These are phyloP conservation scores for Polyergus mexicanus DNA, from an alignment of 1,140 invertebrate genomes.

Conservation along the genomic window DNA sequence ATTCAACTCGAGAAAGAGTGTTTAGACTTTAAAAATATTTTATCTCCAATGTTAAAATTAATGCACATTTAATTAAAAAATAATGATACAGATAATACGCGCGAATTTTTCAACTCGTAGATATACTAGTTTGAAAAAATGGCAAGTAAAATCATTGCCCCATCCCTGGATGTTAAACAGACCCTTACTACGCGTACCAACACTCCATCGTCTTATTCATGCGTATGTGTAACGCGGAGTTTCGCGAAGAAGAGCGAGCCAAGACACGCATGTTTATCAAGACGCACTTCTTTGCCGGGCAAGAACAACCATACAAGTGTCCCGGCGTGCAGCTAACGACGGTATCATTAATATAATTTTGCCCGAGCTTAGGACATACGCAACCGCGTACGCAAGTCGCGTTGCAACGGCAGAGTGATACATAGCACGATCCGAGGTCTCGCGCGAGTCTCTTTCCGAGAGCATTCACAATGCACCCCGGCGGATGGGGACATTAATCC, in stretches of 20 bases:
- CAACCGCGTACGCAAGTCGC: conserved; percentile 38
- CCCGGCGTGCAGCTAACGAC: conserved; percentile 64
- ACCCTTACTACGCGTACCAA: neutral
- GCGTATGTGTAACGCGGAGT: conserved; percentile 38
- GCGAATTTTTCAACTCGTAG: neutral
- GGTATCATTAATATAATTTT: conserved; percentile 68
- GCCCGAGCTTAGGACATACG: conserved; percentile 53
- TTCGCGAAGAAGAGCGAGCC: conserved; percentile 18
- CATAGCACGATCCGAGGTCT: conserved; percentile 52
- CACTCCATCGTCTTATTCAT: conserved; percentile 14
- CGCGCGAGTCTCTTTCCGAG: conserved; percentile 26
- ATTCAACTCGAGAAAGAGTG: neutral
- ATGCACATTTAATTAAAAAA: neutral
- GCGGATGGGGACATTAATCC: conserved; percentile 67
- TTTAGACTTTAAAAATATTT: no score
- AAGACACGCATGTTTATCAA: conserved; percentile 59
- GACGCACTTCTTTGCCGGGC: conserved; percentile 44
- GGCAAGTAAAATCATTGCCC: neutral
- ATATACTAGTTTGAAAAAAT: neutral
- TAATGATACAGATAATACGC: neutral
- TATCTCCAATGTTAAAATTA: neutral
- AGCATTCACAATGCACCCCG: conserved; percentile 59
- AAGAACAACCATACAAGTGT: conserved; percentile 66
- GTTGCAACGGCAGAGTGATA: conserved; percentile 52
- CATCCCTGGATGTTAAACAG: neutral